A percentile compares a stretch with the other conserved stretches of the same genome.
Evolutionary conservation across 1,140 invertebrate species (phyloP).

Genomic region (Ganaspis sp.): DNA sequence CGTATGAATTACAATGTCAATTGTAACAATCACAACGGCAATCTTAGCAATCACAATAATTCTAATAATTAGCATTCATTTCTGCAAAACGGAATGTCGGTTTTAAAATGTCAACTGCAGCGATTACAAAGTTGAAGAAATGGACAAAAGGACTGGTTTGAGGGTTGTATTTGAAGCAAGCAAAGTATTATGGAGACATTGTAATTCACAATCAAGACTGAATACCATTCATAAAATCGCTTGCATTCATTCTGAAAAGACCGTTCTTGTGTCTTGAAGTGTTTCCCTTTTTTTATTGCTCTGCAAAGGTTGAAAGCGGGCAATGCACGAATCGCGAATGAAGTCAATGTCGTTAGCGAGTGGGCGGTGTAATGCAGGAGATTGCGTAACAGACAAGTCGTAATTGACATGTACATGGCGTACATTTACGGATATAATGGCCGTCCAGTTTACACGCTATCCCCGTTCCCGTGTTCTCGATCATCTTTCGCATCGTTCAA

Average conservation of each 20-base stretch:
- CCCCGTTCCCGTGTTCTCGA: constrained; percentile 45
- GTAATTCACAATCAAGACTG: background rate
- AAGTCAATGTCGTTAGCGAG: constrained; percentile 59
- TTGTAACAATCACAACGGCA: too few species aligned
- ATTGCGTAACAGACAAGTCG: constrained; percentile 59
- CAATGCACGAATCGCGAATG: constrained; percentile 50
- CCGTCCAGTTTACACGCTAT: constrained; percentile 58
- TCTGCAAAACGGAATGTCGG: too few species aligned
- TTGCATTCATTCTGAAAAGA: background rate
- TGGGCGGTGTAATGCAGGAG: constrained; percentile 54
- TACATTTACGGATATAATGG: constrained; percentile 64
- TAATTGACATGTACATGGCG: constrained; percentile 65
- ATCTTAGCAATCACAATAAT: too few species aligned
- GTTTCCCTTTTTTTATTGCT: background rate
- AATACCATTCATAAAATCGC: background rate
- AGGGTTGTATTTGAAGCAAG: background rate
- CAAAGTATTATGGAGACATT: background rate
- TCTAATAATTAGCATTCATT: too few species aligned
- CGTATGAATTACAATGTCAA: too few species aligned
- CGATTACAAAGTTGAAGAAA: too few species aligned
- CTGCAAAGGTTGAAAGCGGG: constrained; percentile 34
- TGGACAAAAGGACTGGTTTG: too few species aligned
- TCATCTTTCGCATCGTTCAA: constrained; percentile 38
- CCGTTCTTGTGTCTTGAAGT: background rate
- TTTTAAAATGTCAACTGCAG: too few species aligned